Base-by-base conservation (phyloP, 2,888 invertebrate species). In the Agrotis exclamationis region DNA sequence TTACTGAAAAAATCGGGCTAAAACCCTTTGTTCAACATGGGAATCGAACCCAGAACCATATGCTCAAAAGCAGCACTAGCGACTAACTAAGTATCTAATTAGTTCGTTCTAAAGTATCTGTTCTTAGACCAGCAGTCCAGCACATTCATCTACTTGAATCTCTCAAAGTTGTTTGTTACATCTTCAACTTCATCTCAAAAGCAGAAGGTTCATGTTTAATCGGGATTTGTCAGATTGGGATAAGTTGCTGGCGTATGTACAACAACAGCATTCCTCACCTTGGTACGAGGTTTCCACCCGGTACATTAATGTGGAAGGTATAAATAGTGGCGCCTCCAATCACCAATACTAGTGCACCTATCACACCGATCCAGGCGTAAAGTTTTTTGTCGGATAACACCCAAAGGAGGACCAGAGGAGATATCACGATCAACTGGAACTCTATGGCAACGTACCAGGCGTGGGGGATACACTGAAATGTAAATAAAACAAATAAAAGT, bases 391-490 rank as follows among this genome's bases (percentile, higher is more conserved):
- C 62, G 20, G 62, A 33, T 11, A 53, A 13, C 33, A 53, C 20
- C 16, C 16, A 63, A 2, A 63, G 13, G 0, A 63, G 53, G 7
- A 63, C 62, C 20, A 63, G 18, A 53, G 62, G 62, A 1, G 62
- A 63, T 33, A 53, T 7, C 13, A 63, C 7, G 6, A 33, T 28
- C 20, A 63, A 18, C 20, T 63, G 62, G 28, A 63, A 63, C 20
- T 63, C 62, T 53, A 63, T 63, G 7, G 62, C 33, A 13, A 53
- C 62, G 53, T 63, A 63, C 62, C 62, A 63, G 13, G 62, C 20
- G 54, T 63, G 62, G 7, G 33, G 7, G 3, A 63, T 0, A 63
- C 62, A 63, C 62, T 63, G 33, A 13, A 63, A 63, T 53, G 4
- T 33, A 20, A 63, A 33, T 0, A 63, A 62, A 53, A 3, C 6